phyloP scores from a whole-genome alignment of 2,113 vertebrate genomes.

The Otus sunia region DNA sequence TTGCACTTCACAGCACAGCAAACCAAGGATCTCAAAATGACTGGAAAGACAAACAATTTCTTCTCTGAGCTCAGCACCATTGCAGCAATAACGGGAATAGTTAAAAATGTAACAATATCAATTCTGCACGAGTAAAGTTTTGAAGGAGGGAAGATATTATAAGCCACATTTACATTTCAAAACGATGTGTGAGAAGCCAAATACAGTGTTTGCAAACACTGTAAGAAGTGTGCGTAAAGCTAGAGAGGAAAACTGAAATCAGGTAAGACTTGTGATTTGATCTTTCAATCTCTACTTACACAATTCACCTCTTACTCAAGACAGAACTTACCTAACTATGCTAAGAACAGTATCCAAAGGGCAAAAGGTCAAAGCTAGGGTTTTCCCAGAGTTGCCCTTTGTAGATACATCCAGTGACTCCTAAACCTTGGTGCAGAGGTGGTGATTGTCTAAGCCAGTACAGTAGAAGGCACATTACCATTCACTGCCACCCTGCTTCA shows the following conservation, averaged over 20 bases:
- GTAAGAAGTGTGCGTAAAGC: neutral
- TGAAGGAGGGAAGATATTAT: neutral
- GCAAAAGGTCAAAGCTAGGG: neutral
- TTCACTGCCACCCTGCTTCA: neutral
- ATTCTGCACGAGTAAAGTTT: neutral
- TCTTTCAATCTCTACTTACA: neutral
- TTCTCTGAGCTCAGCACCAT: neutral
- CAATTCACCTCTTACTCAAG: neutral
- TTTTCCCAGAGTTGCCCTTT: neutral
- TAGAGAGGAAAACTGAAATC: neutral
- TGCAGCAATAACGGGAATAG: fast-evolving
- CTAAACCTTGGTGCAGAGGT: neutral
- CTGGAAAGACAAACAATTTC: neutral
- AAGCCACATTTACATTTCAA: neutral
- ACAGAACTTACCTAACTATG: neutral
- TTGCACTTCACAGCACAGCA: neutral
- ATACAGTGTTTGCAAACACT: neutral
- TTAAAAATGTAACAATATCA: too few species aligned
- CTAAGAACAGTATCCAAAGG: neutral
- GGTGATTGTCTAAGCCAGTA: neutral
- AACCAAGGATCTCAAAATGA: neutral
- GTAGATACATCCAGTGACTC: fast-evolving
- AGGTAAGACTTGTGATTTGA: neutral
- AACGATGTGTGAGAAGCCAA: neutral
- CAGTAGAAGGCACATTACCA: neutral